phyloP scores from a whole-genome alignment of 2,888 invertebrate genomes.

The Oscheius sp. region DNA sequence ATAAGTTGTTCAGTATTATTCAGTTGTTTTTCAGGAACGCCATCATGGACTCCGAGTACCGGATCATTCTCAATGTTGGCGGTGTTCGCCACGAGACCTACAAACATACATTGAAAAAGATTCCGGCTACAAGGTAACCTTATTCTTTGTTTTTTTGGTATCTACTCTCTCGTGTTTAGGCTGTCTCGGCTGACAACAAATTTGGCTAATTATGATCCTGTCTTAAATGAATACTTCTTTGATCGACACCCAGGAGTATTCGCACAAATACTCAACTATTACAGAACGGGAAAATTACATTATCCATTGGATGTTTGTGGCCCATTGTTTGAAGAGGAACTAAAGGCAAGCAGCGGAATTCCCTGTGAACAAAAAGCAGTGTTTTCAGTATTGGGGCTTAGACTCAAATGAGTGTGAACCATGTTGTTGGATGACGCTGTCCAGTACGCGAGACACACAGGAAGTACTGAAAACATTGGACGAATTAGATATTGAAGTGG shows the following conservation, averaged over 20 bases:
- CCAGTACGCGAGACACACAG: conserved; percentile 80
- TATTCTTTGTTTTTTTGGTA: background rate
- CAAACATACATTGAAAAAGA: conserved; percentile 83
- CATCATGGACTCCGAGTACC: conserved; percentile 74
- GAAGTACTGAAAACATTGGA: conserved; percentile 75
- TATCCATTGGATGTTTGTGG: conserved; percentile 99
- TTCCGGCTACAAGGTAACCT: conserved; percentile 83
- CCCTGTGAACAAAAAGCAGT: background rate
- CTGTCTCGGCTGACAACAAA: conserved; percentile 85
- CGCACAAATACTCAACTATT: conserved; percentile 92
- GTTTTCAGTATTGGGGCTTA: conserved; percentile 84
- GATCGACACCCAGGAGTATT: conserved; percentile 87
- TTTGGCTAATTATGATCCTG: conserved; percentile 97
- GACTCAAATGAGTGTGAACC: conserved; percentile 93
- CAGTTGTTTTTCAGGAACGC: conserved; percentile 46
- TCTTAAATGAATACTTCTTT: conserved; percentile 99
- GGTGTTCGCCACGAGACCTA: conserved; percentile 89
- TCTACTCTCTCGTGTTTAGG: conserved; percentile 38
- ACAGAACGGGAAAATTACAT: conserved; percentile 89
- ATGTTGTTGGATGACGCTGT: conserved; percentile 92
- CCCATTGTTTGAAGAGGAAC: conserved; percentile 96
- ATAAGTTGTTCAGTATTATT: background rate
- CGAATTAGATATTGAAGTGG: conserved; percentile 68
- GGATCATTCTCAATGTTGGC: conserved; percentile 95
- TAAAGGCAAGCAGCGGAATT: conserved; percentile 81